Base-by-base conservation (phyloP, 2,888 invertebrate genomes). In the Sinotaia quadrata region DNA sequence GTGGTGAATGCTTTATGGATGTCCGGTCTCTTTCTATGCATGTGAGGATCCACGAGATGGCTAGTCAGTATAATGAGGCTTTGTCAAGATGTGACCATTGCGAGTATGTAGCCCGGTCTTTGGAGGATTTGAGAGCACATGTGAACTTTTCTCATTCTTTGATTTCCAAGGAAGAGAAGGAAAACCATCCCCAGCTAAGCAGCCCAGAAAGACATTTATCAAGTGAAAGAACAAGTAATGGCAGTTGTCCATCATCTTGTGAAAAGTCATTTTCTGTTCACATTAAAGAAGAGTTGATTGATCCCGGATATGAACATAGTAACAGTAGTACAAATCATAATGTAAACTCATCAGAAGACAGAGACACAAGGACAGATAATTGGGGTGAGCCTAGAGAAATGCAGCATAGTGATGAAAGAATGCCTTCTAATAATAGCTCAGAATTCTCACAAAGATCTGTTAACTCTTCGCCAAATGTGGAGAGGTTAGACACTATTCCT, bases 1-100 rank as follows among this genome's bases (percentile, higher is more conserved):
- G 86, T 76, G 81, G 81, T 24, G 84, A 84, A 59, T 76, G 77
- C 4, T 86, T 85, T 67, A 68, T 79, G 10, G 83, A 83, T 72
- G 62, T 78, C 4, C 76, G 77, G 41, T 80, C 74, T 31, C 76
- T 83, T 49, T 75, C 77, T 31, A 77, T 82, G 61, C 84, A 84
- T 74, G 68, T 81, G 59, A 72, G 78, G 67, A 79, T 82, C 59
- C 83, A 84, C 58, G 81, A 82, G 69, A 77, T 84, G 21, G 78
- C 81, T 47, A 70, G 75, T n/a, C 78, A 81, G 74, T 80, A 65
- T 74, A 73, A 58, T 59, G 73, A 67, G 24, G 79, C 76, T 54
- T 76, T 77, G 36, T 62, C 78, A 27, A 75, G 74, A 51, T 85
- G 85, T 71, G 75, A 79, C 51, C 80, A 81, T 37, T 85, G 85